Conservation (phyloP, 2,797 vertebrate species). For the Crocidura indochinensis region DNA sequence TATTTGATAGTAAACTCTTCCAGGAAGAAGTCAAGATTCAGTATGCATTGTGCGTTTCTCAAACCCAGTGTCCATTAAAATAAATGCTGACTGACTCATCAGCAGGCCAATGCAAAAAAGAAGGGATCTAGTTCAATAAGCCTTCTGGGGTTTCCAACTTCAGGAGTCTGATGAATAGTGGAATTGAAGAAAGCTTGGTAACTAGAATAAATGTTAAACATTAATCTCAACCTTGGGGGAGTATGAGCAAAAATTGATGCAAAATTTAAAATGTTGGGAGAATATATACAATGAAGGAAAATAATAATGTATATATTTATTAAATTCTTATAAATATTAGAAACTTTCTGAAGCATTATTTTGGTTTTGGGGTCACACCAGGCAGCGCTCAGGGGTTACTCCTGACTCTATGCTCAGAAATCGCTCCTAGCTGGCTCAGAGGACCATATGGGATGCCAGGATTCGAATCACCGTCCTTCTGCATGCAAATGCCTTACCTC, state of each 20-base stretch:
- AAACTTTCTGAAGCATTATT: background rate
- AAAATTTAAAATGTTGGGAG: slow-evolving; percentile 45
- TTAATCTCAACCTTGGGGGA: background rate
- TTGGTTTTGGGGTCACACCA: too few relatives aligned
- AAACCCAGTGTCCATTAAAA: background rate
- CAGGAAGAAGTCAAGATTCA: background rate
- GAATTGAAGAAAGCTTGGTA: slow-evolving; percentile 9
- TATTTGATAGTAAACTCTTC: background rate
- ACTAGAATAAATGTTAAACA: slow-evolving; percentile 2
- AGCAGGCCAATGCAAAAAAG: background rate
- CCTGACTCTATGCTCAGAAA: too few relatives aligned
- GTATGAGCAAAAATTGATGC: background rate
- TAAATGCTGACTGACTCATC: background rate
- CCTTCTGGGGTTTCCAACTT: background rate
- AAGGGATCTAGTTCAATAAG: background rate
- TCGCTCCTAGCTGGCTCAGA: too few relatives aligned
- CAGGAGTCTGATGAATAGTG: background rate
- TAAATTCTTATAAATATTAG: background rate
- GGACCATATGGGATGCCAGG: too few relatives aligned
- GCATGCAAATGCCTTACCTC: too few relatives aligned
- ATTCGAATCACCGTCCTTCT: too few relatives aligned
- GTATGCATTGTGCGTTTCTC: background rate
- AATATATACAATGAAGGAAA: background rate
- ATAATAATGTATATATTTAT: background rate
- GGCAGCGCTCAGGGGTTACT: too few relatives aligned